These are phyloP conservation scores for Apodemus agrarius DNA, from an alignment of 2,797 vertebrate genomes.

Conservation along the genomic window DNA sequence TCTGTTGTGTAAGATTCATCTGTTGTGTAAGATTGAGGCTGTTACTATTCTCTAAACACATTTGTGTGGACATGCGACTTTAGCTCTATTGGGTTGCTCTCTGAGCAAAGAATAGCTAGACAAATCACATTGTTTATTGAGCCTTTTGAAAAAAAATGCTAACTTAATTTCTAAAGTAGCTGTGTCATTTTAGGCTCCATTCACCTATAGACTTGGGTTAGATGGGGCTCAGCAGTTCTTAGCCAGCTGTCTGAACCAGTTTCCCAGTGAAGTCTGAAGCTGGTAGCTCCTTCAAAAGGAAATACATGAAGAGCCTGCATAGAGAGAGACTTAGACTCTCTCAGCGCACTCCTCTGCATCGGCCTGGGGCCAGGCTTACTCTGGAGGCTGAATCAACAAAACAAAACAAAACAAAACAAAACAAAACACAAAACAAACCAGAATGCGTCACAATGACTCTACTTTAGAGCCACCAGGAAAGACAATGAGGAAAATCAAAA, in stretches of 20 bases:
- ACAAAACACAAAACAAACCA: neutral
- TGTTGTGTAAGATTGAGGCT: neutral
- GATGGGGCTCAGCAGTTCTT: neutral
- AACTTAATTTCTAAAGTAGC: conserved; percentile 54
- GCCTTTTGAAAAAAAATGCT: conserved; percentile 36
- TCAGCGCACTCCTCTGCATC: neutral
- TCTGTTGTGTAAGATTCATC: neutral
- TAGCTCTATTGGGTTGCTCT: neutral
- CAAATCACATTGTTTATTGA: neutral
- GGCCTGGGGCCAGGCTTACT: neutral
- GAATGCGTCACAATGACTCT: neutral
- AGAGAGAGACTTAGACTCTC: neutral
- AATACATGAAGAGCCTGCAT: neutral
- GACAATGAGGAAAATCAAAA: neutral
- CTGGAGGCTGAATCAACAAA: neutral
- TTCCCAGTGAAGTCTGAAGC: neutral
- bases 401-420: neutral
- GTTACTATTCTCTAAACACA: neutral
- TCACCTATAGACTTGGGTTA: neutral
- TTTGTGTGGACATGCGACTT: neutral
- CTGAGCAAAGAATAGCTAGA: neutral
- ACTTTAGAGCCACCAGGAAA: neutral
- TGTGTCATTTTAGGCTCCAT: neutral
- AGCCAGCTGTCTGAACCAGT: neutral
- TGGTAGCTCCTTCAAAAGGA: neutral